phyloP scores from a whole-genome alignment of 2,797 vertebrate genomes.

The Jordanella pulchra region DNA sequence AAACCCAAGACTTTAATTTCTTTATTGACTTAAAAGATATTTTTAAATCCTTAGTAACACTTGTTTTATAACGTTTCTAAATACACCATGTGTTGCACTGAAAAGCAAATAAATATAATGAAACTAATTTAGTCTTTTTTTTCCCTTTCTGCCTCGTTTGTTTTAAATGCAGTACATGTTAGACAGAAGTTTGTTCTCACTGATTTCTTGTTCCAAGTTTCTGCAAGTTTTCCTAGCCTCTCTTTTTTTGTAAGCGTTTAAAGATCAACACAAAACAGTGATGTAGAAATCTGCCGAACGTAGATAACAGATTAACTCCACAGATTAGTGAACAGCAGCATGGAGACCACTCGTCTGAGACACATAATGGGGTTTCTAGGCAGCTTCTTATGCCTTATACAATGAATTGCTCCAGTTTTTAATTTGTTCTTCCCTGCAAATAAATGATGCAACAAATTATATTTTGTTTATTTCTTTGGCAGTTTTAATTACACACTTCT shows the following conservation, averaged over 20 bases:
- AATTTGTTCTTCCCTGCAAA: not conserved
- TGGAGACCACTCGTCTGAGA: not conserved
- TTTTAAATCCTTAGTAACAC: not conserved
- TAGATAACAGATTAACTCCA: conserved; percentile 7
- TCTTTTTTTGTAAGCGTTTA: not conserved
- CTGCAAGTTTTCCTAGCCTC: too few species aligned
- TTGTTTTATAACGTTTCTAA: not conserved
- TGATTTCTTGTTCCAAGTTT: not conserved
- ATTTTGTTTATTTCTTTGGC: not conserved
- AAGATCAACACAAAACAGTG: not conserved
- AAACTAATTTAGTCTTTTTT: not conserved
- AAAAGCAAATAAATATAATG: not conserved
- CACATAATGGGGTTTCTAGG: not conserved
- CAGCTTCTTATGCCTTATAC: not conserved
- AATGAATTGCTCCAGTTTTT: not conserved
- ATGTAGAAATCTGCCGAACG: conserved; percentile 3
- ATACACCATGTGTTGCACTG: not conserved
- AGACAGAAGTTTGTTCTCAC: not conserved
- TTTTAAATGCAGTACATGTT: not conserved
- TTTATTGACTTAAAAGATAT: not conserved
- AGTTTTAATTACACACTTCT: not conserved
- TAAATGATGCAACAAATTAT: conserved; percentile 3
- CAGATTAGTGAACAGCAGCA: not conserved
- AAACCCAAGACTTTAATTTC: not conserved
- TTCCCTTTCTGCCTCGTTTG: not conserved